Evolutionary conservation across 2,797 vertebrate species (phyloP), one percentile per base, ranked within the genome.

Genomic region (Onychomys leucogaster): DNA sequence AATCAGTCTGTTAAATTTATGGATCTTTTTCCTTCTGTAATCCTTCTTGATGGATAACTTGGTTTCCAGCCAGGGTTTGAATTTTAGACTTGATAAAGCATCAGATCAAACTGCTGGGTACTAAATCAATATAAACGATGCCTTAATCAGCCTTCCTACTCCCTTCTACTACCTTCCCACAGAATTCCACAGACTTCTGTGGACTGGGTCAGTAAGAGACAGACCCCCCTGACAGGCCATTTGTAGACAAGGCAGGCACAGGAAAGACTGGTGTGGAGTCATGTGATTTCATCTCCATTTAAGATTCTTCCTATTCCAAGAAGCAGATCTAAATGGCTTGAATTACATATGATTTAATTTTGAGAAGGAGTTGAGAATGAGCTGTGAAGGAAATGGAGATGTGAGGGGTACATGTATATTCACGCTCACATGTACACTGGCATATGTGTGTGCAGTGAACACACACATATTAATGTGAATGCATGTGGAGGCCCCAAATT

Each of bases 1-100:
- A 98, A 96, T 98, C 73, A 93, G 98, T 97, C 98, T 98, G 97
- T 97, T 98, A 98, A 98, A 99, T 98, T 97, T 98, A 99, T 98
- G 98, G 97, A 98, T 97, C 96, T 93, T 97, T 98, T 97, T 98
- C 98, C 98, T 97, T 98, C 98, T 96, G 90, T 98, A 98, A 98
- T 98, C 98, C 98, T 23, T 95, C 86, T 97, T 99, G 98, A 99
- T 98, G 98, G 98, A 99, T 99, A 97, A 97, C 97, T 98, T 97
- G 77, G 88, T 97, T 97, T 98, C 95, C 98, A 99, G 98, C 98
- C 98, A 98, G 96, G 97, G 92, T 98, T 99, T 99, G 98, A 98
- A 98, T 97, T 90, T 98, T 76, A 95, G 98, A 98, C 97, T 98
- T 98, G 98, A 98, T 98, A 98, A 98, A 99, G 96, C 97, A 98